Conservation (phyloP, 2,888 invertebrate species). For the Trichacis sp. region DNA sequence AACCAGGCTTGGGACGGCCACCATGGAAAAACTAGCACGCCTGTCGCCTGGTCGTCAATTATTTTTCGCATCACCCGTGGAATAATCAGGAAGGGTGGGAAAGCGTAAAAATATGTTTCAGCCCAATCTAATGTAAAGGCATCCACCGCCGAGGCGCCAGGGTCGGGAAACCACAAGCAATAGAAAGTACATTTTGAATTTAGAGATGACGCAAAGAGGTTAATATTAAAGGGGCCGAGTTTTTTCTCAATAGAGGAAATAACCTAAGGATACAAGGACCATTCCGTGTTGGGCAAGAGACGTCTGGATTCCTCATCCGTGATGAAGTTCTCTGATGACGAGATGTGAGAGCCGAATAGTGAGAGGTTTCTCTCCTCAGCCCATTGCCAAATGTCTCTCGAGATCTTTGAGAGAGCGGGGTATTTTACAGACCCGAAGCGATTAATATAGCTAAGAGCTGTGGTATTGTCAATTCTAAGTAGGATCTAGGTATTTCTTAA, state of each 20-base stretch:
- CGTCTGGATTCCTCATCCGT: conserved; percentile 17
- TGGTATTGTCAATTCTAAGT: too few relatives aligned
- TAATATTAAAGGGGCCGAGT: too few relatives aligned
- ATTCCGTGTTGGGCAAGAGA: not conserved
- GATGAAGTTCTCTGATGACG: too few relatives aligned
- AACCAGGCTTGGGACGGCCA: too few relatives aligned
- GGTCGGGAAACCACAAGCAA: conserved; percentile 19
- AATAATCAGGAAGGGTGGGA: conserved; percentile 46
- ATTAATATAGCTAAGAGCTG: too few relatives aligned
- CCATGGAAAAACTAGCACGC: conserved; percentile 50
- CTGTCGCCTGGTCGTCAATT: conserved; percentile 48
- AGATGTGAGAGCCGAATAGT: too few relatives aligned
- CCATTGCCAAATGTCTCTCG: too few relatives aligned
- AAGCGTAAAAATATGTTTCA: conserved; percentile 12
- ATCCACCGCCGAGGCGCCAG: conserved; percentile 11
- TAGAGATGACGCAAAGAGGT: conserved; percentile 10
- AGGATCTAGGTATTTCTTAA: too few relatives aligned
- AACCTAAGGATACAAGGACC: not conserved
- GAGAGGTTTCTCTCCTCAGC: too few relatives aligned
- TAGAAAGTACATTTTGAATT: conserved; percentile 20
- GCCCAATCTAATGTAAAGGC: conserved; percentile 19
- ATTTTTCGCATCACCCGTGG: conserved; percentile 50
- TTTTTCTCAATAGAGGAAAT: too few relatives aligned
- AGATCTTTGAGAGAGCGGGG: too few relatives aligned
- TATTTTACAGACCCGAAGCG: too few relatives aligned